Conservation (phyloP, 2,797 vertebrate genomes). For the Salarias fasciatus region DNA sequence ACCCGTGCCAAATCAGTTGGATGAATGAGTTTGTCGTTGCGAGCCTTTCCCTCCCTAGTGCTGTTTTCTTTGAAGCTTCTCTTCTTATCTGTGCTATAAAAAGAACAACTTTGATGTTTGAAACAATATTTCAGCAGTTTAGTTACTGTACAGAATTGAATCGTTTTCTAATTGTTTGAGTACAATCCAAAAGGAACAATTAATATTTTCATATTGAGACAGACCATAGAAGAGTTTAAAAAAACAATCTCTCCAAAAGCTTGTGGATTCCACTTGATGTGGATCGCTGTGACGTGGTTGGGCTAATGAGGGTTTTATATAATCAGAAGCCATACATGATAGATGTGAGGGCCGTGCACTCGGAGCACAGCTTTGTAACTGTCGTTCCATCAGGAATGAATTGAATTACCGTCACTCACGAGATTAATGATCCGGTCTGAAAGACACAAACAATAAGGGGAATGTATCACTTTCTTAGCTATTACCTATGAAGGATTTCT, state of each 20-base stretch:
- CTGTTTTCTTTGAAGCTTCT: constrained; percentile 1
- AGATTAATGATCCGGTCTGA: constrained; percentile 1
- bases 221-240: no score
- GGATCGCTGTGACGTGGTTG: neutral
- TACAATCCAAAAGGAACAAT: no score
- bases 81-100: neutral
- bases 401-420: constrained; percentile 2
- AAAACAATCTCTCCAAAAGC: no score
- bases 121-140: no score
- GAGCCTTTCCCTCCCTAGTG: neutral
- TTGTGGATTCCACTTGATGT: neutral
- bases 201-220: no score
- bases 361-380: constrained; percentile 15
- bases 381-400: constrained; percentile 10
- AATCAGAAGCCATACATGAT: constrained; percentile 17
- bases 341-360: constrained; percentile 1
- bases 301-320: constrained; percentile 1
- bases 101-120: no score
- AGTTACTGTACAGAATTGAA: no score
- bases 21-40: neutral
- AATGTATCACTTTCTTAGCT: constrained; percentile 1
- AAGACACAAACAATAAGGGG: constrained; percentile 1
- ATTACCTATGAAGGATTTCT: constrained; percentile 4
- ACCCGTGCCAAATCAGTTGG: constrained; percentile 16
- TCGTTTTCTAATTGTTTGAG: no score